These are phyloP conservation scores for Apostichopus californicus DNA, from an alignment of 35 echinoderm and acorn worm species.

Conservation along the genomic window DNA sequence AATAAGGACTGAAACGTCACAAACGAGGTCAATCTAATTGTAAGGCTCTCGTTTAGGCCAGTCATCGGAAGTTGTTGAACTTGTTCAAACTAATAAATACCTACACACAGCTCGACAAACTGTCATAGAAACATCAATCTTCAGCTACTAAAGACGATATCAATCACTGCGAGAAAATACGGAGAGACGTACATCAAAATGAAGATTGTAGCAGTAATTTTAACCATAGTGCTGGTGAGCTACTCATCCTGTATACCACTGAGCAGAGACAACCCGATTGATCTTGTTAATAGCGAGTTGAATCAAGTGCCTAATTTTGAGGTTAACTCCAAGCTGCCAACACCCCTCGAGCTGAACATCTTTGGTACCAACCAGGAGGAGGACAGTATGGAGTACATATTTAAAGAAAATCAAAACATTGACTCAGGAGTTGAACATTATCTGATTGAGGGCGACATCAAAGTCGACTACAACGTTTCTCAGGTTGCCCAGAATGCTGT, in stretches of 20 bases:
- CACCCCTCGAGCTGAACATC: constrained; percentile 15
- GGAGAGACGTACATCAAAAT: background rate
- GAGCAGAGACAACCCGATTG: background rate
- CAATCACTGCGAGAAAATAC: background rate
- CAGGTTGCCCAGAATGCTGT: constrained; percentile 54
- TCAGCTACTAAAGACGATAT: background rate
- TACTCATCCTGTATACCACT: background rate
- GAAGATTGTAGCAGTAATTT: background rate
- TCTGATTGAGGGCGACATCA: constrained; percentile 62
- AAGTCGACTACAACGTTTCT: constrained; percentile 46
- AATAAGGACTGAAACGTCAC: background rate
- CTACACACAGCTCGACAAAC: background rate
- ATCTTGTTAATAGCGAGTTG: background rate
- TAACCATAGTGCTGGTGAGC: background rate
- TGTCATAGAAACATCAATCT: background rate
- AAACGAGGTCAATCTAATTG: background rate
- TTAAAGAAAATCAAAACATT: constrained; percentile 56
- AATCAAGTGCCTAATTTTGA: background rate
- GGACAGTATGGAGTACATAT: constrained; percentile 58
- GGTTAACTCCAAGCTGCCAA: background rate
- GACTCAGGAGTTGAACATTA: constrained; percentile 45
- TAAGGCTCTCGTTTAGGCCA: background rate
- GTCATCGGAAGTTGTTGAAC: background rate
- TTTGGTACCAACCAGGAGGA: constrained; percentile 52
- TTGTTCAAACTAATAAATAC: constrained; percentile 5